Evolutionary conservation across 1,140 invertebrate species (phyloP).

Genomic region (Vanessa tameamea): DNA sequence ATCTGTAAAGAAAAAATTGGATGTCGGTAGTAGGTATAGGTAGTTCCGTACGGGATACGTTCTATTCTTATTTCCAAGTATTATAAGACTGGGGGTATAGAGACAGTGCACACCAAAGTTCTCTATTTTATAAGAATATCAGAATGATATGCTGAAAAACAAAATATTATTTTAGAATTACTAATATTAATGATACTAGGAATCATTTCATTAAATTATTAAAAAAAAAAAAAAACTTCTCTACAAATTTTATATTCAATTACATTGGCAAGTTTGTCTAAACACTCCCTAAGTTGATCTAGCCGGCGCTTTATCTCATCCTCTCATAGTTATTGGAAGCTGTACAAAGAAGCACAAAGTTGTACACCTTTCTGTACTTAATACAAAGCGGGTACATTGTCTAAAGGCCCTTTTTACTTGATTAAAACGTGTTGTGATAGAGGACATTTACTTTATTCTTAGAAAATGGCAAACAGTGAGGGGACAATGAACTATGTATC

Average conservation of each 20-base stretch:
- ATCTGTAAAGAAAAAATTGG: too few relatives aligned
- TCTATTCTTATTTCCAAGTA: too few relatives aligned
- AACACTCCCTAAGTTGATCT: constrained; percentile 26
- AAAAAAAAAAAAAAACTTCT: not conserved
- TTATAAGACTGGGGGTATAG: too few relatives aligned
- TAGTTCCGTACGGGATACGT: too few relatives aligned
- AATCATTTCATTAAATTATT: not conserved
- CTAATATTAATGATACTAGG: too few relatives aligned
- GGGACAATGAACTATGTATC: not conserved
- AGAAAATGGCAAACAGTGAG: not conserved
- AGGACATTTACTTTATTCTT: constrained; percentile 3
- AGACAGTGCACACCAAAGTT: too few relatives aligned
- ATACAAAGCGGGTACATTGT: constrained; percentile 44
- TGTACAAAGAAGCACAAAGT: constrained; percentile 55
- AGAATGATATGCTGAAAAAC: too few relatives aligned
- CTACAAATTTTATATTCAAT: not conserved
- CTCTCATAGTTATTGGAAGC: constrained; percentile 52
- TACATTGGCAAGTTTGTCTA: constrained; percentile 28
- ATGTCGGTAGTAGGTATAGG: too few relatives aligned
- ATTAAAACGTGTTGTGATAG: constrained; percentile 31
- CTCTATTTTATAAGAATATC: too few relatives aligned
- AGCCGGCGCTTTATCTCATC: constrained; percentile 44
- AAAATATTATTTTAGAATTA: too few relatives aligned
- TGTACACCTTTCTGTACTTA: constrained; percentile 48
- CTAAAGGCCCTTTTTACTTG: constrained; percentile 37